These are phyloP conservation scores for Lasius platythorax DNA, from an alignment of 2,888 invertebrate genomes.

Conservation along the genomic window DNA sequence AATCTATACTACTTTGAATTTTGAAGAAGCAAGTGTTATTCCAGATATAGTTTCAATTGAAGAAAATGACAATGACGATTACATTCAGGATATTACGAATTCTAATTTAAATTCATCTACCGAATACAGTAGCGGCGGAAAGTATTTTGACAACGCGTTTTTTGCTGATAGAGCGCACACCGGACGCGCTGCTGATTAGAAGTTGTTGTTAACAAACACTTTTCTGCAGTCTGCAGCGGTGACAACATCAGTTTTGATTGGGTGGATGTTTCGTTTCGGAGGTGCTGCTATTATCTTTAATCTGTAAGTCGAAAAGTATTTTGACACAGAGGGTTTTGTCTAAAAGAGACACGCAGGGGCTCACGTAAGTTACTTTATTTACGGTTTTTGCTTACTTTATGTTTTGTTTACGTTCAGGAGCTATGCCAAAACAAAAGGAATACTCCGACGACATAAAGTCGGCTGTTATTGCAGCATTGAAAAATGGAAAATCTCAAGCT, in stretches of 20 bases:
- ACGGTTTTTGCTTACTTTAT: slow-evolving; percentile 22
- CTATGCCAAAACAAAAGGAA: slow-evolving; percentile 28
- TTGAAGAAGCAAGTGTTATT: slow-evolving; percentile 5
- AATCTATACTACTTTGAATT: not conserved
- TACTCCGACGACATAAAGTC: slow-evolving; percentile 13
- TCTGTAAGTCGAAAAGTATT: slow-evolving; percentile 25
- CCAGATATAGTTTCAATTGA: not conserved
- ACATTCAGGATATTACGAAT: not conserved
- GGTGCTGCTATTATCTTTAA: slow-evolving; percentile 11
- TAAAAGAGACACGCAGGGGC: slow-evolving; percentile 9
- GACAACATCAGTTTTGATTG: slow-evolving; percentile 12
- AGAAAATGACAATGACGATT: slow-evolving; percentile 3
- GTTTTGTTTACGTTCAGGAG: slow-evolving; percentile 20
- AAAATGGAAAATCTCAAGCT: slow-evolving; percentile 11
- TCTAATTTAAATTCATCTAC: slow-evolving; percentile 5
- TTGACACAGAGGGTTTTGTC: slow-evolving; percentile 1
- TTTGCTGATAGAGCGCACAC: slow-evolving; percentile 4
- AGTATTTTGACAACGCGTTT: slow-evolving; percentile 22
- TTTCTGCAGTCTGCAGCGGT: not conserved
- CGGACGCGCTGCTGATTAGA: not conserved
- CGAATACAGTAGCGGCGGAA: slow-evolving; percentile 19
- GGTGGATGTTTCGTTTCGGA: slow-evolving; percentile 21
- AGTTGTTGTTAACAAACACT: not conserved
- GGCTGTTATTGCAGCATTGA: slow-evolving; percentile 16
- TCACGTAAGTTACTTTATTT: slow-evolving; percentile 22